phyloP scores from a whole-genome alignment of 1,140 invertebrate genomes.

The Luehdorfia chinensis region DNA sequence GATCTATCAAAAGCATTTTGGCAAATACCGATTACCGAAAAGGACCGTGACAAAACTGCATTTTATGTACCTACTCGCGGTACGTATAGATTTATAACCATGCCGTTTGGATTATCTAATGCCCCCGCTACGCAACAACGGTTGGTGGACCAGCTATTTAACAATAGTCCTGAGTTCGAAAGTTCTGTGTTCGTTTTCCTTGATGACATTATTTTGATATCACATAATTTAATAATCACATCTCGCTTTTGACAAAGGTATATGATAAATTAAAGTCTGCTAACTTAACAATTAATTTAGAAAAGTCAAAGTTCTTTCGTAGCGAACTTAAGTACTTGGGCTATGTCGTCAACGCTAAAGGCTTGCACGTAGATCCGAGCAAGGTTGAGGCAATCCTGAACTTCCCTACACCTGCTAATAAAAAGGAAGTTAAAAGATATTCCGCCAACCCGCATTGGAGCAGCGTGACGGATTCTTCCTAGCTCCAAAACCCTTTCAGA shows the following conservation, averaged over 20 bases:
- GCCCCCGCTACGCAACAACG: conserved; percentile 31
- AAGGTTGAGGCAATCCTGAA: conserved; percentile 32
- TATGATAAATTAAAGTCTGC: conserved; percentile 48
- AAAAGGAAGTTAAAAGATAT: no score
- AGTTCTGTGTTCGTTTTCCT: conserved; percentile 20
- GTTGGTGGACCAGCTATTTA: conserved; percentile 25
- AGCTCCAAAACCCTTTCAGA: no score
- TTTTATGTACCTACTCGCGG: conserved; percentile 26
- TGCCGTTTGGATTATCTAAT: conserved; percentile 28
- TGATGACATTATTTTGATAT: conserved; percentile 73
- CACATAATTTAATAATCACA: conserved; percentile 56
- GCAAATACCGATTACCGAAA: conserved; percentile 19
- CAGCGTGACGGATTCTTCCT: no score
- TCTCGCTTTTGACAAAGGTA: no score
- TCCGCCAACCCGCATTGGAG: no score
- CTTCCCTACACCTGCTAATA: conserved; percentile 23
- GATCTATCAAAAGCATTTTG: conserved; percentile 25
- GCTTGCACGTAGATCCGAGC: conserved; percentile 27
- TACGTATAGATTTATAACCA: conserved; percentile 23
- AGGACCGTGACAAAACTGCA: conserved; percentile 24
- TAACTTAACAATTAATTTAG: conserved; percentile 64
- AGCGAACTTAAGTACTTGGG: conserved; percentile 57
- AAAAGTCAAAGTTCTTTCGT: conserved; percentile 60
- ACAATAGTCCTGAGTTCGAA: conserved; percentile 5
- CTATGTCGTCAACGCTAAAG: conserved; percentile 29